A percentile compares a stretch with the other conserved stretches of the same genome.
Conservation (phyloP, 1,140 invertebrate genomes). For the Lithobius niger region DNA sequence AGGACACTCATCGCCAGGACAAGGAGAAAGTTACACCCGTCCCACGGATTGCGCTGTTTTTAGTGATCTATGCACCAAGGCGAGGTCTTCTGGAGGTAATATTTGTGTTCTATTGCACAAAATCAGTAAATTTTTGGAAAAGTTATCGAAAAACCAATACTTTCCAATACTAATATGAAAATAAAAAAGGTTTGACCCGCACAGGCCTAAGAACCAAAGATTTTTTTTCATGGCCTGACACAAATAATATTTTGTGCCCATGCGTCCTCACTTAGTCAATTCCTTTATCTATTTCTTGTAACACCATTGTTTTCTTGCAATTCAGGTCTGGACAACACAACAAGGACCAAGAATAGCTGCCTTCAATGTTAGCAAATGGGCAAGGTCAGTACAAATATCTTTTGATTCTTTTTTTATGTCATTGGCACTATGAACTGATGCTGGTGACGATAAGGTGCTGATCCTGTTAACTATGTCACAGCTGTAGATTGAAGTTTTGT, state of each 20-base stretch:
- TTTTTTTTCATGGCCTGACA: no score
- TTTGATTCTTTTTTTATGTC: not conserved
- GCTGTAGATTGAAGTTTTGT: no score
- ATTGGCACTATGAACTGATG: not conserved
- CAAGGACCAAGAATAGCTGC: constrained; percentile 75
- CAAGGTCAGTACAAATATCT: constrained; percentile 33
- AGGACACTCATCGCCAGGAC: constrained; percentile 35
- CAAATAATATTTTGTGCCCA: no score
- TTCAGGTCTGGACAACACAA: constrained; percentile 60
- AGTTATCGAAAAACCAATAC: no score
- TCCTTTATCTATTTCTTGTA: no score
- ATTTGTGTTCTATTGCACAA: not conserved
- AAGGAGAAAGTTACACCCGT: constrained; percentile 28
- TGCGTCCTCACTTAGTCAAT: not conserved
- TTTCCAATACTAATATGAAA: no score
- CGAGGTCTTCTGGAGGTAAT: constrained; percentile 65
- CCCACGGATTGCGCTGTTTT: constrained; percentile 48
- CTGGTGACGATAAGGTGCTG: not conserved
- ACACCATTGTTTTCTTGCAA: no score
- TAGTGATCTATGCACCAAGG: constrained; percentile 72
- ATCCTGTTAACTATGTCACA: no score
- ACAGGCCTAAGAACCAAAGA: no score
- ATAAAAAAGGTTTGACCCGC: no score
- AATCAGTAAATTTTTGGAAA: no score
- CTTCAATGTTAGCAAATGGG: constrained; percentile 73